These are phyloP conservation scores for Boleophthalmus pectinirostris DNA, from an alignment of 2,113 vertebrate species.

Conservation along the genomic window DNA sequence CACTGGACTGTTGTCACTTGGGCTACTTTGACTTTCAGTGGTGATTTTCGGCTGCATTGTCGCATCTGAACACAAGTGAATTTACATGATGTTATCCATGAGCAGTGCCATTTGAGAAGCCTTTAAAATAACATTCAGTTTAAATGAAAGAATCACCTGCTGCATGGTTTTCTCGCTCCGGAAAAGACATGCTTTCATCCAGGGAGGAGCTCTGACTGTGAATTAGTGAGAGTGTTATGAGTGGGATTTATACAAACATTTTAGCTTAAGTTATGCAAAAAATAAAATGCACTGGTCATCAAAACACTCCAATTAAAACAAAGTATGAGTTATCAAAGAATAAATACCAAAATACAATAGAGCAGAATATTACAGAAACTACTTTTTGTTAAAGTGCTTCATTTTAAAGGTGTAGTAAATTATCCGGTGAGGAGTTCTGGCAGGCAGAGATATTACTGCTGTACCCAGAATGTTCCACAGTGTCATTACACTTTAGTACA, in stretches of 20 bases:
- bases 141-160: conserved; percentile 47
- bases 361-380: too few species aligned
- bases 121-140: background rate
- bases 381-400: too few species aligned
- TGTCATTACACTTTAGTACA: too few species aligned
- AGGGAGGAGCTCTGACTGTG: conserved; percentile 55
- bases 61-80: conserved; percentile 37
- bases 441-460: too few species aligned
- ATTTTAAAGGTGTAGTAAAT: too few species aligned
- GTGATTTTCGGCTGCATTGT: conserved; percentile 10
- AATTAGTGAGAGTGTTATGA: conserved; percentile 34
- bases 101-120: background rate
- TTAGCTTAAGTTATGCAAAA: background rate
- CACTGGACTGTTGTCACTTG: conserved; percentile 10
- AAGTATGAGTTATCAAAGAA: background rate
- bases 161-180: conserved; percentile 30
- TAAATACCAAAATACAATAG: too few species aligned
- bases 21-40: background rate
- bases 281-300: background rate
- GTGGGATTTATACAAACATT: conserved; percentile 13
- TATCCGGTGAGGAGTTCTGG: too few species aligned
- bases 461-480: too few species aligned
- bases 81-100: background rate
- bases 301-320: background rate
- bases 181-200: conserved; percentile 36